Evolutionary conservation across 2,888 invertebrate species (phyloP).

Genomic region (Parthenolecanium corni): DNA sequence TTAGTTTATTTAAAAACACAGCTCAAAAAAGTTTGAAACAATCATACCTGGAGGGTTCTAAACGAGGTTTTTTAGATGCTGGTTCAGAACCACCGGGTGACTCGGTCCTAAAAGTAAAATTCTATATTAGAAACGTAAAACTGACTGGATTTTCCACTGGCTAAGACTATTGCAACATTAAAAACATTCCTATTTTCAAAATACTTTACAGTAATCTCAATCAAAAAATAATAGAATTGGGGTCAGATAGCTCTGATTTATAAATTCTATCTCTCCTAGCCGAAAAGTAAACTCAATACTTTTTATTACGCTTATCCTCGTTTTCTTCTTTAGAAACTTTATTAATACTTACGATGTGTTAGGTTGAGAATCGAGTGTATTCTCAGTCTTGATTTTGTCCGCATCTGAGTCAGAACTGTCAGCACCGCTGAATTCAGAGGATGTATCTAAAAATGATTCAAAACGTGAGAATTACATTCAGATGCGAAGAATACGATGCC

Average conservation of each 20-base stretch:
- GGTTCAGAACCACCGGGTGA: constrained; percentile 33
- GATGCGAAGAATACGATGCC: not conserved
- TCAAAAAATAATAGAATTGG: too few species aligned
- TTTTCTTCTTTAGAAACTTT: too few species aligned
- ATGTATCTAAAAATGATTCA: constrained; percentile 45
- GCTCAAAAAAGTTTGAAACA: not conserved
- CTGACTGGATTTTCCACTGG: too few species aligned
- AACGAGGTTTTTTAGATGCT: constrained; percentile 45
- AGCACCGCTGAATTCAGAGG: constrained; percentile 55
- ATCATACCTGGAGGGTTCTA: constrained; percentile 33
- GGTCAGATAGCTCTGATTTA: too few species aligned
- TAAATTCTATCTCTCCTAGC: too few species aligned
- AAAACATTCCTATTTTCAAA: too few species aligned
- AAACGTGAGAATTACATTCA: not conserved
- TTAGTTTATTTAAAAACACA: not conserved
- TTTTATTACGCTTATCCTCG: too few species aligned
- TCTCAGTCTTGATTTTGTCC: constrained; percentile 46
- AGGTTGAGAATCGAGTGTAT: not conserved
- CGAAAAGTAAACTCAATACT: too few species aligned
- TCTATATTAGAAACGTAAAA: too few species aligned
- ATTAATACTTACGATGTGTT: not conserved
- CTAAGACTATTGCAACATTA: too few species aligned
- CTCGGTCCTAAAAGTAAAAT: constrained; percentile 4
- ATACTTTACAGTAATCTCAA: too few species aligned
- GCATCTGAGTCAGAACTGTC: constrained; percentile 58